Conservation (phyloP, 2,113 vertebrate species). For the Alouatta palliata region DNA sequence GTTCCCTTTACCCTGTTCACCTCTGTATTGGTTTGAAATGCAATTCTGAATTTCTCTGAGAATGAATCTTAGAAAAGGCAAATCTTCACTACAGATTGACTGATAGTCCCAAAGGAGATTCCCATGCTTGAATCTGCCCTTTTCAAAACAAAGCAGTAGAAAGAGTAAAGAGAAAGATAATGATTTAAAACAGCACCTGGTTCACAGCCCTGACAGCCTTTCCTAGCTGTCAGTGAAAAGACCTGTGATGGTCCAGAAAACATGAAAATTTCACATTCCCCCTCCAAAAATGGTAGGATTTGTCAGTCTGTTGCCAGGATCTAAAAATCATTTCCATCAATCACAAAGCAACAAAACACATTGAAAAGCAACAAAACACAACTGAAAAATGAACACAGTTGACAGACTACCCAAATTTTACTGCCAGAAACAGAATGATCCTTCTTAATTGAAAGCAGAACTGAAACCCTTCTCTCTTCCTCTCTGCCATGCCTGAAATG, state of each 20-base stretch:
- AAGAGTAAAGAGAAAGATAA: background rate
- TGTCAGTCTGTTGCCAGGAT: background rate
- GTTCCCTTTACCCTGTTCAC: background rate
- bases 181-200: slow-evolving; percentile 1
- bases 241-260: background rate
- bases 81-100: background rate
- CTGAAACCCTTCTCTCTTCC: background rate
- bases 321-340: background rate
- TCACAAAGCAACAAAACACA: slow-evolving; percentile 7
- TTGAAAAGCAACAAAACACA: slow-evolving; percentile 29
- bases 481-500: background rate
- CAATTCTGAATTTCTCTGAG: background rate
- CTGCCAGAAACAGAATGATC: background rate
- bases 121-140: background rate
- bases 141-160: background rate
- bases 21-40: slow-evolving; percentile 7
- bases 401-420: background rate
- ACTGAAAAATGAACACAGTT: background rate
- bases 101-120: background rate
- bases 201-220: background rate
- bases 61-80: slow-evolving; percentile 28
- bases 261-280: background rate
- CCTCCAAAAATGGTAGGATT: background rate
- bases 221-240: background rate
- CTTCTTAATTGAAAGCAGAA: background rate